Base-by-base conservation (phyloP, 2,113 vertebrate genomes). In the Solea senegalensis region DNA sequence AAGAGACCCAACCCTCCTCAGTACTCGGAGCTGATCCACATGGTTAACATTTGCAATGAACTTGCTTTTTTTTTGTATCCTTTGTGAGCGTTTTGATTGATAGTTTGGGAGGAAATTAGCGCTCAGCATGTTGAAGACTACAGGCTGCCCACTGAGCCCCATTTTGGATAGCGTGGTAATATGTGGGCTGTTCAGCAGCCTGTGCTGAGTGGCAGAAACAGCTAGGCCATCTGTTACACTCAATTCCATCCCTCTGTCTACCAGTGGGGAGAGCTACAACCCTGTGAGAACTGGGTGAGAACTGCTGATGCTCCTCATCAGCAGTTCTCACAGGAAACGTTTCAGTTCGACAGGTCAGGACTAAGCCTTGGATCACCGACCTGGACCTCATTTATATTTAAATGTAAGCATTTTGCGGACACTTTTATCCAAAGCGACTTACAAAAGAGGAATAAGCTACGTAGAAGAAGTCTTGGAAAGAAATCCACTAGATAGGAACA, bases 151-250 rank as follows among this genome's bases (percentile, higher is more conserved):
- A 72, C 76, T 74, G 85, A 80, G 82, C 69, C 75, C 56, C 71
- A 54, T 66, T 87, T 86, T 72, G 76, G 78, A 87, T 66, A 72
- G 60, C 65, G 74, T 34, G 54, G 57, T 81, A 66, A 73, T 81
- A 68, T 82, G 77, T 75, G 64, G 72, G 70, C 70, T 55, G 72
- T 71, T 84, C 76, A 80, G 78, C 86, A 88, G 84, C 62, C 81
- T 81, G 80, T 74, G 69, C 82, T 82, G 87, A 80, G 78, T 28
- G 62, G 67, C 28, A 27, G 76, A 85, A 74, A 80, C 78, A 82
- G 85, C 86, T 54, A 78, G 53, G 84, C 88, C 89, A 91, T 91
- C 90, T 91, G 90, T 77, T 83, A 69, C 72, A 64, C 72, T 88
- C 78, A 86, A 90, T 90, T 90, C 72, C 83, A 86, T 84, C 76